These are phyloP conservation scores for Rousettus leschenaultii DNA, from an alignment of 2,113 vertebrate species.

Conservation along the genomic window DNA sequence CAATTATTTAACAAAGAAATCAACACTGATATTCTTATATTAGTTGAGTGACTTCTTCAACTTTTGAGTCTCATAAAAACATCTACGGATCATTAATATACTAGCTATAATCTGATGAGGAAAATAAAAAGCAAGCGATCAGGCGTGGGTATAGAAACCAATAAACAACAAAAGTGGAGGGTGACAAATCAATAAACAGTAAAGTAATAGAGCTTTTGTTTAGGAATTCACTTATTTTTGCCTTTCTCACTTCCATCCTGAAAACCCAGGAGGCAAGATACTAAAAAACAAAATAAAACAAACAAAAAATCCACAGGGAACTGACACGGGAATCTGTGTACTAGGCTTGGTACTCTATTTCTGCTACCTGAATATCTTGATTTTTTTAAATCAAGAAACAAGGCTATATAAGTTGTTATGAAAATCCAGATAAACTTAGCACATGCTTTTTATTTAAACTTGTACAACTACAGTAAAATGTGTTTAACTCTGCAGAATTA, in stretches of 20 bases:
- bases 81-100: neutral
- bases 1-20: conserved; percentile 47
- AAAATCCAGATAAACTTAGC: conserved; percentile 24
- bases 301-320: neutral
- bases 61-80: conserved; percentile 11
- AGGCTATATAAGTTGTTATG: neutral
- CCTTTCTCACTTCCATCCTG: neutral
- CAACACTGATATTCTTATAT: conserved; percentile 5
- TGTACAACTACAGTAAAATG: neutral
- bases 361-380: neutral
- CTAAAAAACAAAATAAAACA: neutral
- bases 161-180: neutral
- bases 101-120: neutral
- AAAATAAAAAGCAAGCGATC: neutral
- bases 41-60: conserved; percentile 2
- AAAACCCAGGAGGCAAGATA: neutral
- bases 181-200: neutral
- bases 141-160: neutral
- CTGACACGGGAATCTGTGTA: neutral
- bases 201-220: neutral
- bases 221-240: conserved; percentile 21
- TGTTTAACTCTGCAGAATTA: conserved; percentile 16
- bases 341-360: neutral
- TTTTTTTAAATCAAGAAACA: conserved; percentile 40
- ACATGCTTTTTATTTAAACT: neutral